These are phyloP conservation scores for Oasisia sp. DNA, from an alignment of 2,888 invertebrate genomes.

Conservation along the genomic window DNA sequence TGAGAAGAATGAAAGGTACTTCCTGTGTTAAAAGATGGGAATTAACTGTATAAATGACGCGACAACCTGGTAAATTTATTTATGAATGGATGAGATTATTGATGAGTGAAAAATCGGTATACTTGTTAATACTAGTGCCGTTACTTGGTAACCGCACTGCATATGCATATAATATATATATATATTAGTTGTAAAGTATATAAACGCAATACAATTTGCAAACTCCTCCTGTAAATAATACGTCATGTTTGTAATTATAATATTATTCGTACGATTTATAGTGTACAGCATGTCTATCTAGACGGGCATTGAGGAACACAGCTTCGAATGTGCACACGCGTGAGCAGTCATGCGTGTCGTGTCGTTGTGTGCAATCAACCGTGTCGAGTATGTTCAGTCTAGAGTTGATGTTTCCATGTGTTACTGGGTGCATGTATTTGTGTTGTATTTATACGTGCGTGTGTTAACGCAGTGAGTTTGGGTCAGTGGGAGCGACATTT, in stretches of 20 bases:
- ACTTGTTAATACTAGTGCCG: neutral
- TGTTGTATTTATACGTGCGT: slow-evolving; percentile 17
- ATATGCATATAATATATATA: neutral
- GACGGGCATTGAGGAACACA: neutral
- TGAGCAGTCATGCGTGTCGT: neutral
- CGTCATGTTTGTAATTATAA: slow-evolving; percentile 6
- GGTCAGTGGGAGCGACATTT: neutral
- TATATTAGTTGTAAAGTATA: neutral
- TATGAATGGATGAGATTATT: neutral
- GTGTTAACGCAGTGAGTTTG: neutral
- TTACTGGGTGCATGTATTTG: slow-evolving; percentile 12
- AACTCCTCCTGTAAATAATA: neutral
- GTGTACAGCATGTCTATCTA: neutral
- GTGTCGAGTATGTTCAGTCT: neutral
- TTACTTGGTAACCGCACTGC: neutral
- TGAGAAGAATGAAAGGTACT: neutral
- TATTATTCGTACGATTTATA: slow-evolving; percentile 13
- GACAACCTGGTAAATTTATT: neutral
- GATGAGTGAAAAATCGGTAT: neutral
- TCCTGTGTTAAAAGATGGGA: neutral
- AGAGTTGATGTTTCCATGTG: neutral
- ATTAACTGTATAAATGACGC: neutral
- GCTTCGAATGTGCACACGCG: neutral
- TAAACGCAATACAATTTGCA: slow-evolving; percentile 10
- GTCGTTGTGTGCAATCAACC: neutral